Evolutionary conservation across 2,888 invertebrate species (phyloP), one percentile per base, ranked within the genome.

Genomic region (Argyresthia goedartella): DNA sequence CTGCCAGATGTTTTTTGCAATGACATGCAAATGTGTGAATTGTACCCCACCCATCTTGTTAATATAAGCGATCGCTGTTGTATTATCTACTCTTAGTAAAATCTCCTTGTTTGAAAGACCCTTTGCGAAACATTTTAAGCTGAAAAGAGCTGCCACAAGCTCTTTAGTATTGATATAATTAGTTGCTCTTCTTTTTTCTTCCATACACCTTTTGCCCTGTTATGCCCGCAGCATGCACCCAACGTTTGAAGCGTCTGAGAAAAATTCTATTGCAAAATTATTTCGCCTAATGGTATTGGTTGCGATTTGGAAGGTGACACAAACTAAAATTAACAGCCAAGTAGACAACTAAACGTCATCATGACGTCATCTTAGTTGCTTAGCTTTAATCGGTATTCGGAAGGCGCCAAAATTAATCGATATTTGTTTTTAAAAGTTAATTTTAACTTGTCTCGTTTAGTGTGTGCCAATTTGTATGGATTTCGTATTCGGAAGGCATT

Each of bases 1-100:
- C 25, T 49, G 39, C 51, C 51, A 51, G 25, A 51, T 34, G 35
- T 39, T 16, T 51, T 33, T 51, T 8, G 51, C 9, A 36, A 51
- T 4, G 2, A 10, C 7, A 10, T 14, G 45, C 10, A 51, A 39
- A 36, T 51, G 44, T 9, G 51, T 45, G 46, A 45, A 51, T 46
- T 46, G 51, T 1, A 51, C 42, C 1, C 51, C 45, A 8, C 51
- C 51, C 39, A 51, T 51, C 1, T 45, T 33, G 35, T 51, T 46
- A 15, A 51, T 46, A 39, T 51, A 51, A 9, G 50, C 15, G 4
- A 50, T 43, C 3, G 50, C 43, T 11, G 50, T 50, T 8, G 51
- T 51, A 16, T 45, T 51, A 14, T 51, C 51, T 11, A 51, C 45
- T 11, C 51, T 16, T 35, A 51, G 15, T 4, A 51, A 25, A 36